Evolutionary conservation across 2,113 vertebrate species (phyloP), one percentile per base, ranked within the genome.

Genomic region (Lathamus discolor): DNA sequence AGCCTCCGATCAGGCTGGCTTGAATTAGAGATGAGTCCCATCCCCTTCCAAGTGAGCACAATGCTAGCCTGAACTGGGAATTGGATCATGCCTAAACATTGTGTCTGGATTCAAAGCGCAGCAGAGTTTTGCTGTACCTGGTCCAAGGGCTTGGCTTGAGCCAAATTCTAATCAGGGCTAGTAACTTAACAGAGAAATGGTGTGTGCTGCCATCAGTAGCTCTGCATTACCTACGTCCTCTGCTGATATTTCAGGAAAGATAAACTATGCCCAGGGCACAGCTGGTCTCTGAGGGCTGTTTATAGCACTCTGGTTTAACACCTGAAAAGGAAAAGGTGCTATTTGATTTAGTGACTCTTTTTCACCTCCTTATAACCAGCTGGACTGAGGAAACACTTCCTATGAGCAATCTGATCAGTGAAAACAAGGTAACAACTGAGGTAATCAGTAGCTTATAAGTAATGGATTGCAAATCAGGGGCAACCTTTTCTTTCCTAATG

Each of bases 121-220:
- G 75, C 44, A 77, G 85, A 90, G 84, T 80, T 94, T 91, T 88
- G 78, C 70, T 96, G 93, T 87, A 62, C 75, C 72, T 59, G 54
- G 33, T 94, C 96, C 95, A 96, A 94, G 54, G 59, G 41, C 75
- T 85, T 16, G 3, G 6, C 61, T 83, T 4, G 5, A 95, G 95
- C 95, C 95, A 95, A 94, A 51, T 59, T 85, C 90, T 96, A 83
- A 77, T 96, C 88, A 96, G 63, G 82, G 63, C 78, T 79, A 57
- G 33, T 74, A 80, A 77, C 93, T 92, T 83, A 39, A 11, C 74
- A 43, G 79, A 70, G 82, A 49, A 79, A 77, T 33, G 63, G 6
- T 41, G 3, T 15, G 41, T n/a, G 31, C 4, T 94, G 87, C 87
- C 75, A 48, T 17, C 75, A 29, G 86, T 33, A 82, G 79, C 41